These are phyloP conservation scores for Brenthis hecate DNA, from an alignment of 2,888 invertebrate genomes.

Conservation along the genomic window DNA sequence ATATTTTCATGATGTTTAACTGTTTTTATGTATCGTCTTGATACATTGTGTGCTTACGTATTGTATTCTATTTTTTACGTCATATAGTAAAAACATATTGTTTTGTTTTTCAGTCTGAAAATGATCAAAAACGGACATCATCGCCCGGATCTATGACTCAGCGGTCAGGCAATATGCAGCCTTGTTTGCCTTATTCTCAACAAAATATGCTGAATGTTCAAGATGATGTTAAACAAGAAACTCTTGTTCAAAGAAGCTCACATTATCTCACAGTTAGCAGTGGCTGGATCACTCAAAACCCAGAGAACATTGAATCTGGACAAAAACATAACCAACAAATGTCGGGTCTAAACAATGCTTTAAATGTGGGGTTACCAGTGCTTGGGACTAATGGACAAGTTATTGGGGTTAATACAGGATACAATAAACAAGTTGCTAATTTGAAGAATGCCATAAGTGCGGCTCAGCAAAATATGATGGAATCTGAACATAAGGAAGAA, in stretches of 20 bases:
- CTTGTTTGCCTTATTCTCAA: conserved; percentile 55
- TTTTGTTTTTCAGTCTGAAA: conserved; percentile 60
- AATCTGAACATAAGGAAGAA: conserved; percentile 61
- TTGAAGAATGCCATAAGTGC: conserved; percentile 54
- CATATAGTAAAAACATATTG: conserved; percentile 7
- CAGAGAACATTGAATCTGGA: conserved; percentile 57
- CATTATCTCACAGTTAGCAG: conserved; percentile 77
- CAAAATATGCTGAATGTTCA: conserved; percentile 55
- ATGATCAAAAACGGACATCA: conserved; percentile 57
- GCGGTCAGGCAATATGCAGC: conserved; percentile 52
- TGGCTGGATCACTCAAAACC: conserved; percentile 75
- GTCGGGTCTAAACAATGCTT: conserved; percentile 48
- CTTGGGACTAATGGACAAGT: conserved; percentile 83
- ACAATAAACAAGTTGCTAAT: conserved; percentile 56
- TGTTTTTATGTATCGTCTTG: not conserved
- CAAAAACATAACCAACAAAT: conserved; percentile 54
- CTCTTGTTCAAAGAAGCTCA: conserved; percentile 67
- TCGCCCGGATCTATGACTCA: conserved; percentile 55
- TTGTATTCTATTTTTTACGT: not conserved
- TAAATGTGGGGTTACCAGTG: conserved; percentile 68
- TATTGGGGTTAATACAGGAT: conserved; percentile 80
- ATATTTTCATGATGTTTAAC: conserved; percentile 2
- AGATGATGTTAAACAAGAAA: conserved; percentile 67
- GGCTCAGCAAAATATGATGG: conserved; percentile 48
- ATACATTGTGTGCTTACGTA: not conserved